Evolutionary conservation across 92 coral and sea anemone species (phyloP), one percentile per base, ranked within the genome.

Genomic region (Montipora capitata): DNA sequence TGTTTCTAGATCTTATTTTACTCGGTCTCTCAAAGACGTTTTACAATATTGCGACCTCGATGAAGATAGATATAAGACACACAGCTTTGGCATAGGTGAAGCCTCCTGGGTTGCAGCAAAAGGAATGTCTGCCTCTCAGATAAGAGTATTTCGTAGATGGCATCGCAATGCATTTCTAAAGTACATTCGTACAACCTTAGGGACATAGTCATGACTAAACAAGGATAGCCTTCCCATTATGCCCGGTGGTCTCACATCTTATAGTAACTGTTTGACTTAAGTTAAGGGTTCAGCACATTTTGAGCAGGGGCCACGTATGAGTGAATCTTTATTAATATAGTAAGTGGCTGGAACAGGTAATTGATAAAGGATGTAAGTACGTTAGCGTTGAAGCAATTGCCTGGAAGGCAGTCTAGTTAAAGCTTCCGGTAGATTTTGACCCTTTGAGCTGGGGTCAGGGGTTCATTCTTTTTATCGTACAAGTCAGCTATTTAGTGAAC

Each of bases 21-120:
- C 71, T 5, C 10, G 42, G 69, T 45, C 69, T 35, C 15, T 79
- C 43, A 62, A 79, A 18, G 71, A 64, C 0, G 69, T 20, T 68
- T 68, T 63, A 62, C 69, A 79, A 10, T 64, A 41, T 16, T 57
- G 84, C 14, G 27, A 62, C 58, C 42, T 79, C 2, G 84, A 79
- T 40, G 62, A 35, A 39, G 45, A 56, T 43, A 43, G 42, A 40
- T 76, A 76, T 76, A 76, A 76, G 40, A 14, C 79, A 10, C 63
- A 74, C 57, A 76, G 65, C 65, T 76, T 76, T 51, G 27, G 40
- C 17, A 76, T 76, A 3, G 80, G 62, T 3, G 80, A 65, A 12
- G 62, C 80, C 58, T 76, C 80, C 40, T 49, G 80, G 80, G 80
- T 66, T 3, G 80, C 80, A 35, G 80, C 80, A 42, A 43, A 76